phyloP scores from a whole-genome alignment of 2,888 invertebrate genomes.

The Trissonchulus latispiculum region DNA sequence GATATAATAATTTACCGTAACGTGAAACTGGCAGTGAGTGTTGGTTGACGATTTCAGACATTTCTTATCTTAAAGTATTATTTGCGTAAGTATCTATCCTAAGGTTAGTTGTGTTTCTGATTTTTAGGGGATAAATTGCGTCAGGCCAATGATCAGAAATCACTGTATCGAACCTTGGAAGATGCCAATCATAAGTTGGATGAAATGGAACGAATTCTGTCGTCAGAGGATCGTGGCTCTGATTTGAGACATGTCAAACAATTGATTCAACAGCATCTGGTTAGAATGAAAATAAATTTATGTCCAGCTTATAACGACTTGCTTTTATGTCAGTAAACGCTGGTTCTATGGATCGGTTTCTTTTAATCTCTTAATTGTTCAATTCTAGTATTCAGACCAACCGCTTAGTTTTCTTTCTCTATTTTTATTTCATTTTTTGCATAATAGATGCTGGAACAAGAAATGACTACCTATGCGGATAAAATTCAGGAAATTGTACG shows the following conservation, averaged over 20 bases:
- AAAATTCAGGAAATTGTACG: slow-evolving; percentile 66
- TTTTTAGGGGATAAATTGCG: slow-evolving; percentile 58
- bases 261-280: slow-evolving; percentile 74
- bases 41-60: no score
- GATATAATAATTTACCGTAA: no score
- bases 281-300: no score
- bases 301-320: no score
- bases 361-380: slow-evolving; percentile 15
- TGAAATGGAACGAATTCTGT: slow-evolving; percentile 66
- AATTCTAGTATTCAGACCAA: background rate
- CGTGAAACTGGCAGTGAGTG: no score
- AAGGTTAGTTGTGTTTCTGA: no score
- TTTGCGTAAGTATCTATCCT: no score
- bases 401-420: background rate
- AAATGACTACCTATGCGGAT: slow-evolving; percentile 69
- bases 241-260: slow-evolving; percentile 85
- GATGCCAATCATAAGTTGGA: slow-evolving; percentile 75
- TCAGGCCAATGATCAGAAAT: slow-evolving; percentile 72
- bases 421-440: slow-evolving; percentile 17
- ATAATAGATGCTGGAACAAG: slow-evolving; percentile 63
- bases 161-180: slow-evolving; percentile 60
- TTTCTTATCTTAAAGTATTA: no score
- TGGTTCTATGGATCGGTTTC: slow-evolving; percentile 6
- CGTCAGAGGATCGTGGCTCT: slow-evolving; percentile 65
- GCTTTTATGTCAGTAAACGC: no score